Base-by-base conservation (phyloP, 2,888 invertebrate species). In the Noctuana brunneofusca region DNA sequence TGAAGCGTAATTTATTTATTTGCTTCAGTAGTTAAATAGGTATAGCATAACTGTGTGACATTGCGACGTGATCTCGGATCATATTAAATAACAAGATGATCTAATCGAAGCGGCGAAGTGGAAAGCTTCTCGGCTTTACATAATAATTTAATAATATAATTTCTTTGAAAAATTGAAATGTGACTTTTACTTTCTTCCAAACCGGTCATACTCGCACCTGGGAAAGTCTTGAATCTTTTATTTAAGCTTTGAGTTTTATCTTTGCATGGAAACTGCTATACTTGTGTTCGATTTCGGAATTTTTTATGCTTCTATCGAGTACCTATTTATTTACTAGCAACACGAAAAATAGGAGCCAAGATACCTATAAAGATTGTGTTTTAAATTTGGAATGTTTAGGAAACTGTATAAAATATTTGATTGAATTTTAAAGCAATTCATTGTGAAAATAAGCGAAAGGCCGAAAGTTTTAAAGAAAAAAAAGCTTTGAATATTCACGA, bases 181-280 rank as follows among this genome's bases (percentile, higher is more conserved):
- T 49, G 53, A 71, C 74, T 76, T 74, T 75, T 74, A 76, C 76
- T 76, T 74, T 76, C 72, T 60, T 64, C 58, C 62, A 43, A 71
- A 74, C 72, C 74, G 73, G 74, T 74, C 69, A 20, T 11, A 52
- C 35, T 14, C 55, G 30, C 58, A 59, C 52, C 52, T 43, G 53
- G 53, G 46, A 35, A 14, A 2, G 52, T 30, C 59, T 64, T 57
- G 50, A 58, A 41, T 41, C 41, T 16, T n/a, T 35, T 63, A 30
- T 54, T 41, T 58, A 54, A 55, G 58, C 63, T 58, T 64, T 58
- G 49, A 6, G 30, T 43, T 41, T 30, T 30, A 55, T 43, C 53
- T 65, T 65, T 64, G 56, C 52, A 18, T 32, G 35, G 27, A 27
- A 2, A 41, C 16, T 14, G 41, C 16, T 16, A 41, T 14, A 41